Evolutionary conservation across 2,113 vertebrate genomes (phyloP).

Genomic region (Phyllostomus hastatus): DNA sequence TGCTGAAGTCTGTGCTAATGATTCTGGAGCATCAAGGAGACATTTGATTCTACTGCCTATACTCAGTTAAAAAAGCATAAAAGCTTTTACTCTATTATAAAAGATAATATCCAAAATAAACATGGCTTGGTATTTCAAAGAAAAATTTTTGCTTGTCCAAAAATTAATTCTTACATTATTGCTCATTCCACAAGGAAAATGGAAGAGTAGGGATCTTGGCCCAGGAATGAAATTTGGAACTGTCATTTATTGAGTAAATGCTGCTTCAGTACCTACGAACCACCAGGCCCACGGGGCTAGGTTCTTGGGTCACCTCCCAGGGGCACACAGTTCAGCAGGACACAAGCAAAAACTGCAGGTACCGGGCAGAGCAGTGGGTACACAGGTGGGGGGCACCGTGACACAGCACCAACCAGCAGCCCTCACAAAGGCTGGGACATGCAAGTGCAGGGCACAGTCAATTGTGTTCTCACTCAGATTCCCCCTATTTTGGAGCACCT

Average conservation of each 20-base stretch:
- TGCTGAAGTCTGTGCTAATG: neutral
- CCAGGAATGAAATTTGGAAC: neutral
- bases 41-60: neutral
- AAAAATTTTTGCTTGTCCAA: neutral
- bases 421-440: accelerated
- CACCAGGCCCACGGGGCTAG: neutral
- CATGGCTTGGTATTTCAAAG: neutral
- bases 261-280: accelerated
- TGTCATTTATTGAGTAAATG: neutral
- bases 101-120: constrained; percentile 10
- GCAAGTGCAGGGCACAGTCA: accelerated
- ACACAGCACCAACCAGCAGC: accelerated
- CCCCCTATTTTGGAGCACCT: neutral
- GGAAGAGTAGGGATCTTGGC: neutral
- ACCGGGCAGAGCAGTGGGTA: neutral
- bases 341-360: neutral
- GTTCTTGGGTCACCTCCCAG: neutral
- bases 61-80: neutral
- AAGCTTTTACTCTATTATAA: neutral
- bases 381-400: accelerated
- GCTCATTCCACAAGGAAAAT: neutral
- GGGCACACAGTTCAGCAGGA: neutral
- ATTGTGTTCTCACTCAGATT: neutral
- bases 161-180: neutral
- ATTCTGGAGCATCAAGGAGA: neutral